phyloP scores from a whole-genome alignment of 1,140 invertebrate genomes.

The Cyrtorhinus lividipennis region DNA sequence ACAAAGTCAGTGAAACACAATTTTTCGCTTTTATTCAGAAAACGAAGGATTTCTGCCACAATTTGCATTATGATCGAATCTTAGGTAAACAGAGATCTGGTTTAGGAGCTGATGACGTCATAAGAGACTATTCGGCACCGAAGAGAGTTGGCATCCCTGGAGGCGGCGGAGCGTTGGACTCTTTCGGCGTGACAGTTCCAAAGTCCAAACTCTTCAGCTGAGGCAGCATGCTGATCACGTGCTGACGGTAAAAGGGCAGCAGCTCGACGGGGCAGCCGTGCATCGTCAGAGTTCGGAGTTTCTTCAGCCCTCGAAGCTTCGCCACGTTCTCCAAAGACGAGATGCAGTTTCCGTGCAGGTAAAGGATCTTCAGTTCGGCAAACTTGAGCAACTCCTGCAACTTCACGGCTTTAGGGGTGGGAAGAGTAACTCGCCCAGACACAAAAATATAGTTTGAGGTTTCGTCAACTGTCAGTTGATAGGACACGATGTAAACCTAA shows the following conservation, averaged over 20 bases:
- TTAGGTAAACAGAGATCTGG: too few relatives aligned
- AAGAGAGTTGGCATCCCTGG: slow-evolving; percentile 17
- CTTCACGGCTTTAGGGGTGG: too few relatives aligned
- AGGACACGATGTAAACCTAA: too few relatives aligned
- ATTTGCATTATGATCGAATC: too few relatives aligned
- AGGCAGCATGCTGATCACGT: slow-evolving; percentile 34
- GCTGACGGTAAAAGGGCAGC: slow-evolving; percentile 32
- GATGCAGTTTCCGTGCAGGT: slow-evolving; percentile 39
- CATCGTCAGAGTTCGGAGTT: slow-evolving; percentile 35
- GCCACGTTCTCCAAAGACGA: slow-evolving; percentile 30
- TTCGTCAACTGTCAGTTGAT: too few relatives aligned
- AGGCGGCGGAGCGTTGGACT: slow-evolving; percentile 18
- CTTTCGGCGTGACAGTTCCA: slow-evolving; percentile 18
- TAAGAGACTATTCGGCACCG: too few relatives aligned
- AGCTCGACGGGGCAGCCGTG: slow-evolving; percentile 39
- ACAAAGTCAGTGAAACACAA: too few relatives aligned
- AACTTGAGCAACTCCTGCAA: slow-evolving; percentile 27
- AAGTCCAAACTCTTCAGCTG: slow-evolving; percentile 29
- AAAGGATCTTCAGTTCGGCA: slow-evolving; percentile 31
- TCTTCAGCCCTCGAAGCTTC: slow-evolving; percentile 31
- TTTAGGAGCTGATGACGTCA: too few relatives aligned
- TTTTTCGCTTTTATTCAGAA: too few relatives aligned
- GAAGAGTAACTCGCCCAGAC: too few relatives aligned
- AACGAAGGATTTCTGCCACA: too few relatives aligned
- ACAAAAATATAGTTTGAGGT: too few relatives aligned